Percentiles rank a stretch among this genome's conserved stretches.
Conservation (phyloP, 1,140 invertebrate species). For the Drosophila nasuta region DNA sequence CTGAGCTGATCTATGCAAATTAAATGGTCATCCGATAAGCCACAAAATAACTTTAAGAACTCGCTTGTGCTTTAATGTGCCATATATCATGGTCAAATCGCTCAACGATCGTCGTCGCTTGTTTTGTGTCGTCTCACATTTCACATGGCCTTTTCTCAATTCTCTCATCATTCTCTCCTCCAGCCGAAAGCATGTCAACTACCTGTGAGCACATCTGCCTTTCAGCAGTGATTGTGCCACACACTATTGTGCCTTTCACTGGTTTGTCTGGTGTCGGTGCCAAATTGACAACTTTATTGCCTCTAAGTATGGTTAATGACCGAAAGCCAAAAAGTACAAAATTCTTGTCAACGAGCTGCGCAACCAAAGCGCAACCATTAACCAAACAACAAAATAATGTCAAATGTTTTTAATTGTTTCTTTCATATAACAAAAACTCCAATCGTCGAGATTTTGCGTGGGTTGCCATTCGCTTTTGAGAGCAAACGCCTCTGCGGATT, state of each 20-base stretch:
- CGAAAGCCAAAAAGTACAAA: conserved; percentile 8
- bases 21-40: conserved; percentile 34
- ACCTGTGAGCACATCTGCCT: conserved; percentile 41
- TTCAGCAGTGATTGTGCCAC: conserved; percentile 6
- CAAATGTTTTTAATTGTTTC: conserved; percentile 77
- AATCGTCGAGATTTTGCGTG: conserved; percentile 52
- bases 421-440: conserved; percentile 4
- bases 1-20: conserved; percentile 49
- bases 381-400: conserved; percentile 75
- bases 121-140: conserved; percentile 14
- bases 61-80: conserved; percentile 4
- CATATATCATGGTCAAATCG: conserved; percentile 27
- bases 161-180: background rate
- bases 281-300: conserved; percentile 77
- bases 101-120: background rate
- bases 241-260: conserved; percentile 44
- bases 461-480: conserved; percentile 19
- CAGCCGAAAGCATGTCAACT: conserved; percentile 56
- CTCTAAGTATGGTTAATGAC: conserved; percentile 80
- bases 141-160: conserved; percentile 2
- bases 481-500: conserved; percentile 58
- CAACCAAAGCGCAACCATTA: conserved; percentile 34
- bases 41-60: background rate
- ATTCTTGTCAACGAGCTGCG: conserved; percentile 26
- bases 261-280: conserved; percentile 43